Base-by-base conservation (phyloP, 2,888 invertebrate genomes). In the Anticlea derivata region DNA sequence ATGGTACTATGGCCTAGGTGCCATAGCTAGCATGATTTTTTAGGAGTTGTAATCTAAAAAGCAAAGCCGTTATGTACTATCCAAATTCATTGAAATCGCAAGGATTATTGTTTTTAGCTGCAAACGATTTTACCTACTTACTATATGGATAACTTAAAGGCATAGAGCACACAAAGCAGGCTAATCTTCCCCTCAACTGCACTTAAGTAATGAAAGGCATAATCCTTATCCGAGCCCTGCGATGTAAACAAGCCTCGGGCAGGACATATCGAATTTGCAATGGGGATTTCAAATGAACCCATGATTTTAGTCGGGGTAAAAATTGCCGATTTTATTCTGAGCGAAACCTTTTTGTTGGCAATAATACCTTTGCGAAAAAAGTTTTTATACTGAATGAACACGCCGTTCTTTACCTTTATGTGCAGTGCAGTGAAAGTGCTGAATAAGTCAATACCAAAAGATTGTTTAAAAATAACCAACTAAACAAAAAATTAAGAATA, bases 241-340 rank as follows among this genome's bases (percentile, higher is more conserved):
- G 49, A 52, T 60, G 61, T 58, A 62, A 62, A 60, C 60, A 62
- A 40, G 62, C 62, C 61, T n/a, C 30, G 20, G 61, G 61, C 58
- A 41, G 30, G 47, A 55, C 56, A 56, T 84, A 72, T 75, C 68
- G 70, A 68, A 72, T 77, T 74, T 65, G 67, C 69, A 63, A 60
- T 66, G 71, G 75, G 78, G 78, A 79, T 74, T 77, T 70, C 54
- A 72, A 80, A 35, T 35, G 34, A 37, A 70, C 75, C 66, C 71
- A 65, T 38, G 54, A 65, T 61, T 55, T 55, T 55, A 47, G 43
- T 23, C 31, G 10, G 43, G 27, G 23, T 44, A 37, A 50, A 50
- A 50, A 53, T 52, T 52, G 53, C 49, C 29, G 11, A 43, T 10
- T 12, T 20, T 13, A 22, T 50, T 27, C 26, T 7, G 31, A 43